These are phyloP conservation scores for Microcebus murinus DNA, from an alignment of 2,113 vertebrate species.

Conservation along the genomic window DNA sequence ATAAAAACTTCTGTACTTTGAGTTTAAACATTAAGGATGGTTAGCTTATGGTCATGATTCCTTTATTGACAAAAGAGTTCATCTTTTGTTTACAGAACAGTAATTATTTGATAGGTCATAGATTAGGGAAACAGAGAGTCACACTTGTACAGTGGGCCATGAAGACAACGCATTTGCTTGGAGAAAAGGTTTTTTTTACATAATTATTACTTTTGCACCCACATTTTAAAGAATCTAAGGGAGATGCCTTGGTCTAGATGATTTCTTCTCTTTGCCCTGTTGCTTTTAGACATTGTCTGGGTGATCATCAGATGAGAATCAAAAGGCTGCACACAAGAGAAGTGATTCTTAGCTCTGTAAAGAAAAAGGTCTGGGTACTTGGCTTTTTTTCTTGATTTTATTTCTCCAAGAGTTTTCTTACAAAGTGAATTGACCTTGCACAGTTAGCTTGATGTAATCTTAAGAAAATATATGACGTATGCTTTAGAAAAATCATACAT, in stretches of 20 bases:
- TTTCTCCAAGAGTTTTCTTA: conserved; percentile 66
- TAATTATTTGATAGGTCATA: neutral
- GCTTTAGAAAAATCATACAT: conserved; percentile 33
- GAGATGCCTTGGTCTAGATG: neutral
- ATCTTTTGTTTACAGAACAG: conserved; percentile 26
- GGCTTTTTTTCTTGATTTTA: conserved; percentile 65
- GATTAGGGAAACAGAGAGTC: neutral
- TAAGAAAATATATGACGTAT: conserved; percentile 62
- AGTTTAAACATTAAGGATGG: neutral
- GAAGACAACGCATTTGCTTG: neutral
- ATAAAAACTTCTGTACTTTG: neutral
- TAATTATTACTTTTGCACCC: neutral
- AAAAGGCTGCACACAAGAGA: neutral
- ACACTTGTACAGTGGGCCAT: neutral
- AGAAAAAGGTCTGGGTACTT: neutral
- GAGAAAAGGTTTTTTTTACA: neutral
- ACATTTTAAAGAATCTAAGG: neutral
- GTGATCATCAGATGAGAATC: neutral
- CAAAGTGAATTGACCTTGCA: conserved; percentile 56
- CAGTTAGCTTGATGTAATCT: conserved; percentile 61
- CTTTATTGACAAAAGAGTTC: neutral
- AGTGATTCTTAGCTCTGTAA: neutral
- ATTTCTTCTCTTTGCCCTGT: neutral
- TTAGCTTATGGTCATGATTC: neutral
- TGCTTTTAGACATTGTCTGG: neutral